Conservation (phyloP, 2,797 vertebrate genomes). For the Nannoperca obscura region DNA sequence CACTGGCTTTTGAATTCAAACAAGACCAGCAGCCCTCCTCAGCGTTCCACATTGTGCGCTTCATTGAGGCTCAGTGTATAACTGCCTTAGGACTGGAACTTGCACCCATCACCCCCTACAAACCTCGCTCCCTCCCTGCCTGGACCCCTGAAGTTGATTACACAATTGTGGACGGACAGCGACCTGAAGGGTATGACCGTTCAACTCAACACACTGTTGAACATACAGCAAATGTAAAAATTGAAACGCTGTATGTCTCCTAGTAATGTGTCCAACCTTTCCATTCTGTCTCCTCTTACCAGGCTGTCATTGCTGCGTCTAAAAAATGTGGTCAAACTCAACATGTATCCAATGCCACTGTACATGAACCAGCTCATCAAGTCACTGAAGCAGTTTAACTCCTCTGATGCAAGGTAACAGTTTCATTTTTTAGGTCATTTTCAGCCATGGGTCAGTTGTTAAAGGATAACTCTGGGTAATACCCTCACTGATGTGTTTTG, state of each 20-base stretch:
- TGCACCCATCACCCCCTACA: slow-evolving; percentile 83
- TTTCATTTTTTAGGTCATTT: slow-evolving; percentile 1
- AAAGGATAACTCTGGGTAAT: neutral
- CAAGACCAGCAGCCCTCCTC: slow-evolving; percentile 52
- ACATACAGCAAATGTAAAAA: neutral
- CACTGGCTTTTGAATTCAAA: slow-evolving; percentile 87
- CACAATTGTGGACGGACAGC: slow-evolving; percentile 82
- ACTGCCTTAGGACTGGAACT: slow-evolving; percentile 85
- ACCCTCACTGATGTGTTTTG: neutral
- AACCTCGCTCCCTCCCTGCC: slow-evolving; percentile 64
- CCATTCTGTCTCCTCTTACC: slow-evolving; percentile 7
- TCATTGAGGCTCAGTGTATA: slow-evolving; percentile 79
- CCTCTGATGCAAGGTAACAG: slow-evolving; percentile 39
- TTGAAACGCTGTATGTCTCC: neutral
- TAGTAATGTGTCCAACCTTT: neutral
- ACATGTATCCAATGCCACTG: slow-evolving; percentile 5
- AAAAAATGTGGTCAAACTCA: slow-evolving; percentile 1
- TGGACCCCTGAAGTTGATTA: neutral
- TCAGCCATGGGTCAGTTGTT: neutral
- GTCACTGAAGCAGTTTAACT: slow-evolving; percentile 29
- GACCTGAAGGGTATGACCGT: slow-evolving; percentile 78
- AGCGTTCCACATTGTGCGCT: slow-evolving; percentile 88
- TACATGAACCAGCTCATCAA: slow-evolving; percentile 53
- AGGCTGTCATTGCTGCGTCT: slow-evolving; percentile 61
- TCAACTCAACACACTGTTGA: neutral